Conservation (phyloP, 1,140 invertebrate genomes). For the Trialeurodes vaporariorum region DNA sequence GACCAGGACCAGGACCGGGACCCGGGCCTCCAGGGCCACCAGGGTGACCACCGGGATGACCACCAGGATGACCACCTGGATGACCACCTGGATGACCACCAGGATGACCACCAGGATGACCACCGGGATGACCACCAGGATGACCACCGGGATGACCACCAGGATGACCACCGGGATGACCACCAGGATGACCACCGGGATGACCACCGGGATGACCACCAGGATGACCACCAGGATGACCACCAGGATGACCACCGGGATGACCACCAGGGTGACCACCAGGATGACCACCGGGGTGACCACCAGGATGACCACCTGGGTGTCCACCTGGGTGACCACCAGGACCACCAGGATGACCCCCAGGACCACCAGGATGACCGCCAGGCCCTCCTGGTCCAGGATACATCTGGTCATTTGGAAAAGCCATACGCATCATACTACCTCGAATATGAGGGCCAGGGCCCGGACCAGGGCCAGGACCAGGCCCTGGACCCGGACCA, state of each 20-base stretch:
- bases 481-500: conserved; percentile 17
- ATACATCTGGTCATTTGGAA: conserved; percentile 30
- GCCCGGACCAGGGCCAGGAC: conserved; percentile 25
- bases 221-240: too few relatives aligned
- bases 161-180: too few relatives aligned
- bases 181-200: too few relatives aligned
- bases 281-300: conserved; percentile 33
- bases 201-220: too few relatives aligned
- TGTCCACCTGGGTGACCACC: conserved; percentile 24
- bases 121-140: conserved; percentile 28
- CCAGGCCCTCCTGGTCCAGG: conserved; percentile 18
- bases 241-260: too few relatives aligned
- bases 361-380: conserved; percentile 32
- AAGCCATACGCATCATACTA: conserved; percentile 26
- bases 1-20: conserved; percentile 29
- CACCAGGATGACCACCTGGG: conserved; percentile 35
- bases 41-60: conserved; percentile 11
- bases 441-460: conserved; percentile 16
- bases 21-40: conserved; percentile 37
- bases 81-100: too few relatives aligned
- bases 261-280: conserved; percentile 25
- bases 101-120: too few relatives aligned
- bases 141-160: too few relatives aligned
- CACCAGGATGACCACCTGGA: conserved; percentile 34
- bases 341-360: conserved; percentile 36